These are phyloP conservation scores for Argyrosomus regius DNA, from an alignment of 2,797 vertebrate species.

Conservation along the genomic window DNA sequence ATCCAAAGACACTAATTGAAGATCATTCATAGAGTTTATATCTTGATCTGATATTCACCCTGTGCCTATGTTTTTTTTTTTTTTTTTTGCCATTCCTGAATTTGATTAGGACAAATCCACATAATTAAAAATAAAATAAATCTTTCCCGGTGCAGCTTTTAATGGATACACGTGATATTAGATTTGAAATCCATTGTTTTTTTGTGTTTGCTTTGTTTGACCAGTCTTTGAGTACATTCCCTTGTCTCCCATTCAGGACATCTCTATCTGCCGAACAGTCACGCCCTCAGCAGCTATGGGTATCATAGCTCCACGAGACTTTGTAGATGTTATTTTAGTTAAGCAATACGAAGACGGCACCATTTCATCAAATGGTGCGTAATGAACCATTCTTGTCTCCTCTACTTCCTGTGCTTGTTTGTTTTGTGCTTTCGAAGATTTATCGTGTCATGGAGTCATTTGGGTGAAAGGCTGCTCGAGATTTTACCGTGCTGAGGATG, in stretches of 20 bases:
- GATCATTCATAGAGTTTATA: not conserved
- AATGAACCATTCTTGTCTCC: constrained; percentile 3
- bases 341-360: constrained; percentile 91
- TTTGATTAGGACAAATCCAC: not conserved
- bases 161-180: constrained; percentile 5
- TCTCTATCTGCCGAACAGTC: constrained; percentile 90
- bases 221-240: constrained; percentile 10
- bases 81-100: not conserved
- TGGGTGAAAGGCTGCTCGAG: not conserved
- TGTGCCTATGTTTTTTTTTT: not conserved
- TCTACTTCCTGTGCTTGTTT: constrained; percentile 15
- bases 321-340: constrained; percentile 92
- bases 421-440: not conserved
- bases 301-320: constrained; percentile 95
- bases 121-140: not conserved
- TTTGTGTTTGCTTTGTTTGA: constrained; percentile 20
- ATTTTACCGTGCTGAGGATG: not conserved
- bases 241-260: constrained; percentile 79
- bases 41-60: not conserved
- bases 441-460: not conserved
- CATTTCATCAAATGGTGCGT: constrained; percentile 91
- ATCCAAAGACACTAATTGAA: not conserved
- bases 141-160: constrained; percentile 23
- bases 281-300: constrained; percentile 95
- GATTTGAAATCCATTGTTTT: constrained; percentile 1